phyloP scores from a whole-genome alignment of 2,888 invertebrate species.

The Cecidostiba fungosa region DNA sequence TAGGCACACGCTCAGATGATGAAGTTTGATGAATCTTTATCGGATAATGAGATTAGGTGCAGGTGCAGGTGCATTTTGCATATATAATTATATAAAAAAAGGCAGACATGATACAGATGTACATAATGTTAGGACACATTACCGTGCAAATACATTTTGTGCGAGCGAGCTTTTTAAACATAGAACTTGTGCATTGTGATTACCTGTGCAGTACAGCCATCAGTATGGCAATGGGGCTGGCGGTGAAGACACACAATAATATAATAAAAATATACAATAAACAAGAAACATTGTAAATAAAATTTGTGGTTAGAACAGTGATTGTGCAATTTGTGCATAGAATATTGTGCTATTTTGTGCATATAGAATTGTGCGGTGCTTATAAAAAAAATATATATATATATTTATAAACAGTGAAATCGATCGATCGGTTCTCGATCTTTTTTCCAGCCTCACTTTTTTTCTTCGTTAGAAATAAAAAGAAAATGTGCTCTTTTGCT shows the following conservation, averaged over 20 bases:
- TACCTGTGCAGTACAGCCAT: constrained; percentile 97
- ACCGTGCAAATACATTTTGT: constrained; percentile 60
- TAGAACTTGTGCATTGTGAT: constrained; percentile 82
- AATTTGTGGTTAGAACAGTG: constrained; percentile 70
- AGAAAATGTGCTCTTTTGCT: neutral
- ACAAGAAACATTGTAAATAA: constrained; percentile 77
- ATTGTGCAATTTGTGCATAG: constrained; percentile 35
- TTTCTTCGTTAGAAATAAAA: constrained; percentile 8
- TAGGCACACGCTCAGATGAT: constrained; percentile 5
- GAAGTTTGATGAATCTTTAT: constrained; percentile 25
- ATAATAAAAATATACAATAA: constrained; percentile 80
- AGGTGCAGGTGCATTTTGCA: constrained; percentile 55
- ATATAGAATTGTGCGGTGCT: constrained; percentile 67
- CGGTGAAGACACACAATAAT: constrained; percentile 87
- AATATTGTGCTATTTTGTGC: constrained; percentile 53
- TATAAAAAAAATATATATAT: constrained; percentile 48
- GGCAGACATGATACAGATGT: constrained; percentile 23
- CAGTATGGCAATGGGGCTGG: constrained; percentile 97
- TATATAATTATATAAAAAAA: constrained; percentile 45
- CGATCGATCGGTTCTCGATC: constrained; percentile 49
- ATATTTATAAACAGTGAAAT: constrained; percentile 43
- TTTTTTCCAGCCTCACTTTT: constrained; percentile 27
- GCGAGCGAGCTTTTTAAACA: constrained; percentile 61
- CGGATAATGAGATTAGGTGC: constrained; percentile 43
- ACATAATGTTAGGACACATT: constrained; percentile 42